Base-by-base conservation (phyloP, 2,797 vertebrate genomes). In the Lutjanus campechanus region DNA sequence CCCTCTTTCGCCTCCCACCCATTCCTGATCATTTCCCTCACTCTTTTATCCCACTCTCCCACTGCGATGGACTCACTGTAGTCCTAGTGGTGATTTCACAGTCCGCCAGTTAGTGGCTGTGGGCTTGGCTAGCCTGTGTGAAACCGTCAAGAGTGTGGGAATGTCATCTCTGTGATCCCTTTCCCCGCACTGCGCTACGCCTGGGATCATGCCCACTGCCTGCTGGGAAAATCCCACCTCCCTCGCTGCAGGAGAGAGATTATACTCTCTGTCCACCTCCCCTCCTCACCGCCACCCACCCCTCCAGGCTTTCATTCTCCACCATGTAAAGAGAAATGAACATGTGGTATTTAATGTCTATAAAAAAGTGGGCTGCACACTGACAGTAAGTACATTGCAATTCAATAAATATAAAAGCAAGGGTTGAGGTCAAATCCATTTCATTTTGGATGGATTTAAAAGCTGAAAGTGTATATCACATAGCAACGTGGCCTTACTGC, bases 131-230 rank as follows among this genome's bases (percentile, higher is more conserved):
- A n/a, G 81, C 72, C 83, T 73, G 69, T 81, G 83, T 88, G 82
- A 87, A 82, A 68, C 72, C 41, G 17, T 87, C 78, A 54, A 64
- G 87, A 91, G 90, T 94, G 91, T 92, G 86, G 90, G 91, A 93
- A 93, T 93, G 90, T 92, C 91, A 88, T 90, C 81, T 74, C 84
- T 91, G 85, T 93, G 90, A 94, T 92, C 89, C 91, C 63, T 73
- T 82, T 88, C 73, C 91, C 76, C 64, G 1, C 81, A 62, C 78
- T 65, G 73, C 20, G 67, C 85, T 83, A 44, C 64, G 78, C 72
- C 81, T 87, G 64, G 89, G 89, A 92, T 94, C 91, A 87, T 81
- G 77, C 90, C 88, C 72, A 62, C 77, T 86, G 73, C 92, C 89
- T 91, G 89, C 90, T 93, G 93, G 88, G 88, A 92, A 92, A 93